Percentiles rank a stretch among this genome's conserved stretches.
Conservation (phyloP, 2,113 vertebrate genomes). For the Chionis minor region DNA sequence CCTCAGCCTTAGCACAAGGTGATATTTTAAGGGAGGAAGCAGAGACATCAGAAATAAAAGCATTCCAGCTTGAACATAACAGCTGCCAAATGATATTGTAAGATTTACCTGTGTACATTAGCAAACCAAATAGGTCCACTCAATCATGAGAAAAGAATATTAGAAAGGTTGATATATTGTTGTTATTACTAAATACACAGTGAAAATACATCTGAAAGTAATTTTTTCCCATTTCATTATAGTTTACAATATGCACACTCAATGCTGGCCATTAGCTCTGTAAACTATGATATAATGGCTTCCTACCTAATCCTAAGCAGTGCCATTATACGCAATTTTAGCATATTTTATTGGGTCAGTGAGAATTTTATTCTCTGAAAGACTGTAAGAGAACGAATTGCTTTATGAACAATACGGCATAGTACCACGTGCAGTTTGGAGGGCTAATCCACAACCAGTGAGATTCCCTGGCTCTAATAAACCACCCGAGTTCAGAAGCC, state of each 20-base stretch:
- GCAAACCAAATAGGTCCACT: slow-evolving; percentile 36
- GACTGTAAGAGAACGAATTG: slow-evolving; percentile 20
- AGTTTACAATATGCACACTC: slow-evolving; percentile 54
- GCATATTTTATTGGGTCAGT: slow-evolving; percentile 50
- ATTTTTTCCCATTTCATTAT: slow-evolving; percentile 60
- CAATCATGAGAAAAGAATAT: slow-evolving; percentile 42
- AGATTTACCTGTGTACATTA: slow-evolving; percentile 54
- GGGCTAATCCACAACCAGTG: not conserved
- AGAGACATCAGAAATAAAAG: slow-evolving; percentile 55
- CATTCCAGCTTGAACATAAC: slow-evolving; percentile 6
- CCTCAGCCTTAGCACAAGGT: not conserved
- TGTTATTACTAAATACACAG: slow-evolving; percentile 25
- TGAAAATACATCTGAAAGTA: slow-evolving; percentile 60
- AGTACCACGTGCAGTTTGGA: not conserved
- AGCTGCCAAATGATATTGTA: slow-evolving; percentile 34
- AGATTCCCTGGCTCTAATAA: not conserved
- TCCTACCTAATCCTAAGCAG: slow-evolving; percentile 52
- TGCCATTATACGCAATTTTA: slow-evolving; percentile 42
- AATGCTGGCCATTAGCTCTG: slow-evolving; percentile 57
- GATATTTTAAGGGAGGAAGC: not conserved
- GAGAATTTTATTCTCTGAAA: slow-evolving; percentile 24
- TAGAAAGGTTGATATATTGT: slow-evolving; percentile 45
- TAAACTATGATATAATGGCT: slow-evolving; percentile 45
- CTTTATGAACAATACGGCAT: not conserved
- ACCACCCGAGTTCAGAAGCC: not conserved